Conservation (phyloP, 2,797 vertebrate genomes). For the Pangasius krempfi region DNA sequence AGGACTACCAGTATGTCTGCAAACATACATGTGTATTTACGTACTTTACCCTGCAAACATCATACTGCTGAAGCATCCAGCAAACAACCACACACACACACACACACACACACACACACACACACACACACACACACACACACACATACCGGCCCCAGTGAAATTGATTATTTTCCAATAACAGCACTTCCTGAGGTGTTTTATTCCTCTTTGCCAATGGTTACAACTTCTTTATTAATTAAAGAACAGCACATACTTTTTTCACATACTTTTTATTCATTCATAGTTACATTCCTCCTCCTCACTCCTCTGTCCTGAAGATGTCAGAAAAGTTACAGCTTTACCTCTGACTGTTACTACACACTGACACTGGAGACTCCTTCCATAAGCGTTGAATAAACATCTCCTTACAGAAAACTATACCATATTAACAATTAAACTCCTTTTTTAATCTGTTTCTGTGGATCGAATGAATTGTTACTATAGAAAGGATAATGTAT, state of each 20-base stretch:
- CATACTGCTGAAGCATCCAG: background rate
- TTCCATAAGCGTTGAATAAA: too few species aligned
- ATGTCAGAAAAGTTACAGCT: too few species aligned
- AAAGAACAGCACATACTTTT: background rate
- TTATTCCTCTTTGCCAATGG: background rate
- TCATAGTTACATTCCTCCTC: too few species aligned
- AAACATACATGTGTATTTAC: background rate
- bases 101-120: background rate
- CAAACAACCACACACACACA: background rate
- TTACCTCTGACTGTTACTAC: background rate
- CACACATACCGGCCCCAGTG: background rate
- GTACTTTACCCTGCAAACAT: background rate
- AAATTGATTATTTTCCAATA: background rate
- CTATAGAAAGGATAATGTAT: too few species aligned
- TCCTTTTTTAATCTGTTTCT: background rate
- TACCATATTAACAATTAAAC: too few species aligned
- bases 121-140: background rate
- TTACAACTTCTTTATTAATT: background rate
- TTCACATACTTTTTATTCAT: too few species aligned
- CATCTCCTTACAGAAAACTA: background rate
- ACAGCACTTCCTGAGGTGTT: background rate
- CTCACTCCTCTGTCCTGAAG: too few species aligned
- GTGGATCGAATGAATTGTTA: background rate
- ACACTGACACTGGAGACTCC: too few species aligned
- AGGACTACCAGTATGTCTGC: conserved; percentile 61